Conservation (phyloP, 2,113 vertebrate genomes). For the Halcyon malimbica region DNA sequence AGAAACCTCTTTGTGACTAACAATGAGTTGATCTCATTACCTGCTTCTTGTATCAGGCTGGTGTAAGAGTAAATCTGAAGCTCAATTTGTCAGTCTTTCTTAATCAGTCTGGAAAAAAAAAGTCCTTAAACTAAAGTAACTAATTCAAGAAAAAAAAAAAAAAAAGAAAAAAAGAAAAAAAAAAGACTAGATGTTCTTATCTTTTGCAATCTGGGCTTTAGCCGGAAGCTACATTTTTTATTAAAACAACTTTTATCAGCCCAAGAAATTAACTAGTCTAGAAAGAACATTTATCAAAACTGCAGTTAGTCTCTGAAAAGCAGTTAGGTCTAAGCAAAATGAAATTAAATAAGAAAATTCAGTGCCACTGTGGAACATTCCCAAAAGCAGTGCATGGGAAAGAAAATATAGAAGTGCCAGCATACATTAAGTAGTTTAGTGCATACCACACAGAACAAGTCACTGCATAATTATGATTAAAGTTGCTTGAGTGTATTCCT, state of each 20-base stretch:
- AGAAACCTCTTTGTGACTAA: constrained; percentile 47
- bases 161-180: neutral
- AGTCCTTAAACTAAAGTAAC: constrained; percentile 26
- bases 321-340: constrained; percentile 23
- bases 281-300: constrained; percentile 59
- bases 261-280: constrained; percentile 44
- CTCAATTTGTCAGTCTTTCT: constrained; percentile 65
- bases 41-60: constrained; percentile 3
- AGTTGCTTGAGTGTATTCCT: neutral
- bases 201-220: constrained; percentile 19
- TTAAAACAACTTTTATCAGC: constrained; percentile 38
- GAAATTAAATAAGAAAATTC: constrained; percentile 45
- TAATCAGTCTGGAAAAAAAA: constrained; percentile 53
- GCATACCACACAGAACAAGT: neutral
- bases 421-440: neutral
- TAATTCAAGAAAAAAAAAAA: neutral
- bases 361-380: neutral
- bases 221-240: constrained; percentile 20
- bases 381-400: neutral
- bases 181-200: neutral
- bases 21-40: constrained; percentile 59
- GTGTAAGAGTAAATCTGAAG: constrained; percentile 54
- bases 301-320: constrained; percentile 34
- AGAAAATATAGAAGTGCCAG: neutral
- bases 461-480: neutral